phyloP scores from a whole-genome alignment of 2,888 invertebrate genomes.

The Parnassius smintheus region DNA sequence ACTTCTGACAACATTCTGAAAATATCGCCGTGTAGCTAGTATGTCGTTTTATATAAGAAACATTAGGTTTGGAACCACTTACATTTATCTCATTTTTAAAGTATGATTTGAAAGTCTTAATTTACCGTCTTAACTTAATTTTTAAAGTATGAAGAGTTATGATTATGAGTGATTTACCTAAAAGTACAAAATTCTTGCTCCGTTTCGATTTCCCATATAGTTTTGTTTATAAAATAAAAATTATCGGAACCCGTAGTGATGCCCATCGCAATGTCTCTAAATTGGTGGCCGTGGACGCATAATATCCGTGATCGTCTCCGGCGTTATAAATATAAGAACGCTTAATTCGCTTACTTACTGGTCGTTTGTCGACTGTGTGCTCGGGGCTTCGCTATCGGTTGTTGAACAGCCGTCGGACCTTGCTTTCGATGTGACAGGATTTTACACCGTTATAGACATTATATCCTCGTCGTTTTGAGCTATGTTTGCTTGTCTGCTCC shows the following conservation, averaged over 20 bases:
- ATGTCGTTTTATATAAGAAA: too few species aligned
- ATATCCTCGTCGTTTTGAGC: neutral
- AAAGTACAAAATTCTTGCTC: neutral
- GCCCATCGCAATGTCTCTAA: constrained; percentile 50
- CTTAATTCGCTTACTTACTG: constrained; percentile 57
- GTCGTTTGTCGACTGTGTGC: constrained; percentile 43
- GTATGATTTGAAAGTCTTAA: too few species aligned
- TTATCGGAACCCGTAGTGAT: constrained; percentile 27
- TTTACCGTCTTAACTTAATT: too few species aligned
- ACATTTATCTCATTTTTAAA: too few species aligned
- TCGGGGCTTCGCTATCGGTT: constrained; percentile 29
- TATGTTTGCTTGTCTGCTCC: constrained; percentile 2
- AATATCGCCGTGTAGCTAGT: too few species aligned
- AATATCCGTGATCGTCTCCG: constrained; percentile 51
- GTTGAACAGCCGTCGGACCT: constrained; percentile 1
- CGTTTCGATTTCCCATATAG: neutral
- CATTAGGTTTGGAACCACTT: too few species aligned
- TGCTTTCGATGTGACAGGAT: neutral
- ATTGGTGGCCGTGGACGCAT: constrained; percentile 61
- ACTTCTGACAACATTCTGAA: too few species aligned
- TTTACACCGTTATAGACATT: constrained; percentile 7
- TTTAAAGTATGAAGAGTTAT: too few species aligned
- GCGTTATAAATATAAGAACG: constrained; percentile 58
- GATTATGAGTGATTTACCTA: too few species aligned
- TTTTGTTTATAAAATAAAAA: constrained; percentile 5